Evolutionary conservation across 2,113 vertebrate species (phyloP), one percentile per base, ranked within the genome.

Genomic region (Ranitomeya imitator): DNA sequence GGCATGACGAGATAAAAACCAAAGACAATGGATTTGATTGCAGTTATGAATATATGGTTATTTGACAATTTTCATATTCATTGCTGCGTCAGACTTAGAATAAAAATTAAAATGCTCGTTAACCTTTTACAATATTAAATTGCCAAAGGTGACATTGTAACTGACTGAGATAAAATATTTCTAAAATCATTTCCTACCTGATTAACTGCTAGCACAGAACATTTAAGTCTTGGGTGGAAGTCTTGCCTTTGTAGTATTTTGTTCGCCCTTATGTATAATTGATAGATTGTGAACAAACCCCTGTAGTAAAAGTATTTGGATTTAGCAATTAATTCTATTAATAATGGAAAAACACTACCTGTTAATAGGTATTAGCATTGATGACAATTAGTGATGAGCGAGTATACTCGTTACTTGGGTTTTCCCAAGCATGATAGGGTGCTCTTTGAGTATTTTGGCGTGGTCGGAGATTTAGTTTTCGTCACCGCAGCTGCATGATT

Each of bases 21-120:
- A 51, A 65, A 83, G 59, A 83, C 80, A 83, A 83, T 83, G 60
- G 80, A 83, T 61, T 83, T 83, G 80, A 83, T 83, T 83, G 60
- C 31, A 10, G 60, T 63, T 45, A 83, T 83, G 80, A 83, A 83
- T 83, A 65, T 83, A 83, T n/a, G 31, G 59, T 51, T 57, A 80
- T 80, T 80, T 69, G 23, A 69, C 54, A 83, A 83, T 83, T 69
- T 69, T 54, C 63, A 14, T 65, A 52, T 67, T 83, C 81, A 54
- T 52, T 65, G 61, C 45, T 15, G 45, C 8, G 37, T 67, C 37
- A 83, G 21, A 55, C 19, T 15, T 69, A 13, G 80, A 83, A 83
- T 61, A 61, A 69, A 52, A 83, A 67, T 83, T 83, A 52, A 83
- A 83, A 67, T 67, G 19, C 37, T 83, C 45, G 52, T 67, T 83